Conservation (phyloP, 2,888 invertebrate genomes). For the Eupithecia subumbrata region DNA sequence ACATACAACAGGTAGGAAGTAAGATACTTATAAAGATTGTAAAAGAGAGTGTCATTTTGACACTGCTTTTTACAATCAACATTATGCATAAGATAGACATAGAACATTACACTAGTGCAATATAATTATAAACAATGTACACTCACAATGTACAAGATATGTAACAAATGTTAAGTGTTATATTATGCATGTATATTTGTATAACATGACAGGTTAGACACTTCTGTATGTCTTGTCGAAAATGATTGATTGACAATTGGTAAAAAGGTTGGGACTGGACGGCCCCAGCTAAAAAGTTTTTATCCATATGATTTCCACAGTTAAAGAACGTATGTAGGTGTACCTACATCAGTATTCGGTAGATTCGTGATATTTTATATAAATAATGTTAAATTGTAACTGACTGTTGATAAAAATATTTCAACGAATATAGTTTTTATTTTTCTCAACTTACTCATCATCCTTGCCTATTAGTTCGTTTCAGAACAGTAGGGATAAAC, state of each 20-base stretch:
- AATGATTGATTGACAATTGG: constrained; percentile 11
- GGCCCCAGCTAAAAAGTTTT: neutral
- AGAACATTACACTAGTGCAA: no score
- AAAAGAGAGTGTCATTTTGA: neutral
- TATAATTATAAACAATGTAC: no score
- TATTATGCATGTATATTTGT: constrained; percentile 15
- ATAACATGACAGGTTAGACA: constrained; percentile 23
- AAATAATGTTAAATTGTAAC: no score
- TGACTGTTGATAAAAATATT: no score
- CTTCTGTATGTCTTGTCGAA: constrained; percentile 29
- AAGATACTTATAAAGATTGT: neutral
- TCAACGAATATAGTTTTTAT: no score
- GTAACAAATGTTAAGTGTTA: neutral
- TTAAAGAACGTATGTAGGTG: neutral
- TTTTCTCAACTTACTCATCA: no score
- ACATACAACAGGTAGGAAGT: neutral
- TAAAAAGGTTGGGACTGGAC: neutral
- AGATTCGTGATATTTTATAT: no score
- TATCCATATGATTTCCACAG: neutral
- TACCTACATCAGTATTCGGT: no score
- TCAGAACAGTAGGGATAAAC: no score
- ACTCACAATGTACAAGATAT: neutral
- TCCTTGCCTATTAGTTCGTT: no score
- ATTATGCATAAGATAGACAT: neutral
- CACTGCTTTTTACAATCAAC: neutral